Conservation (phyloP, 2,797 vertebrate species). For the Thalassophryne amazonica region DNA sequence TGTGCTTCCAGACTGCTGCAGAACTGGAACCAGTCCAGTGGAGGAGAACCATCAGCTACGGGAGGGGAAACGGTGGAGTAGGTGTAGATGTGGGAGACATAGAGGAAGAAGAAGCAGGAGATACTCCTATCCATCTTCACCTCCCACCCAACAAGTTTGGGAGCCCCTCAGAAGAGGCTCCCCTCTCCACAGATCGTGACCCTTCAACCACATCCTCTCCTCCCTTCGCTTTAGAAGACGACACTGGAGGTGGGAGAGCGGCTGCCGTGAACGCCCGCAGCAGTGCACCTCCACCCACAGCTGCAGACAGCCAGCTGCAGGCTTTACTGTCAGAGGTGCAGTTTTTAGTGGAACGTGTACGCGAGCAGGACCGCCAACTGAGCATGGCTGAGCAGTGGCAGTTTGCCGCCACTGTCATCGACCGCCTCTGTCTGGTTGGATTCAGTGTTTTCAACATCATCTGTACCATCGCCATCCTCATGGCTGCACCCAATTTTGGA, state of each 20-base stretch:
- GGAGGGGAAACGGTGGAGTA: conserved; percentile 24
- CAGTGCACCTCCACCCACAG: conserved; percentile 36
- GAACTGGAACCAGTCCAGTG: conserved; percentile 63
- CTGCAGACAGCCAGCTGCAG: conserved; percentile 74
- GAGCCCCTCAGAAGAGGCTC: conserved; percentile 51
- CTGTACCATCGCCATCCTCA: conserved; percentile 85
- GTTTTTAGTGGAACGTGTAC: conserved; percentile 77
- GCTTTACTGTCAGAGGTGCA: conserved; percentile 79
- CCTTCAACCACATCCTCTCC: conserved; percentile 48
- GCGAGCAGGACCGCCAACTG: conserved; percentile 76
- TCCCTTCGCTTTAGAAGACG: conserved; percentile 33
- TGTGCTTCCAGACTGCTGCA: conserved; percentile 66
- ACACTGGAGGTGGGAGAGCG: conserved; percentile 28
- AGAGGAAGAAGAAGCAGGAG: conserved; percentile 34
- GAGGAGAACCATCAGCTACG: conserved; percentile 35
- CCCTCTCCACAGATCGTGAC: conserved; percentile 59
- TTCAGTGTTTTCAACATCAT: conserved; percentile 85
- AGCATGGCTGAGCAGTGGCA: conserved; percentile 81
- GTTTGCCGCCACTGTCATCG: conserved; percentile 82
- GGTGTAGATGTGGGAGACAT: conserved; percentile 47
- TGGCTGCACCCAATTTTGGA: conserved; percentile 85
- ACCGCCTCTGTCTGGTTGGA: conserved; percentile 82
- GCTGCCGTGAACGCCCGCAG: conserved; percentile 17
- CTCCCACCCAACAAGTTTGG: conserved; percentile 53
- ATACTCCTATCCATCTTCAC: conserved; percentile 64